Evolutionary conservation across 2,113 vertebrate genomes (phyloP).

Genomic region (Phyllostomus discolor): DNA sequence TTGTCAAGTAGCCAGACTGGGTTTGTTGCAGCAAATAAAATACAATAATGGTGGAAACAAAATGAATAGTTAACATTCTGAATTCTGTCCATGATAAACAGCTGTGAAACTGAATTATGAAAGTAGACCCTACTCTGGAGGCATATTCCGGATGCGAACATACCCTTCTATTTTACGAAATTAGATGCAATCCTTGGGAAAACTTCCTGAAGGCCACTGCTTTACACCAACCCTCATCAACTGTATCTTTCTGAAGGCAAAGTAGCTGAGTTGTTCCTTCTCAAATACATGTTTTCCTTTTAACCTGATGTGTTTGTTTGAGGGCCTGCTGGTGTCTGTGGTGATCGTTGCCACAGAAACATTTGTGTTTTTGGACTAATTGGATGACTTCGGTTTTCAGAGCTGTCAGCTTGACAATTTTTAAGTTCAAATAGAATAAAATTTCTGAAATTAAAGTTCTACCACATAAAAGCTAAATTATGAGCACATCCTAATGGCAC

Average conservation of each 20-base stretch:
- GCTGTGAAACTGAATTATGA: not conserved
- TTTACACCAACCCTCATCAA: not conserved
- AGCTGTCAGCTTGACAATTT: conserved; percentile 52
- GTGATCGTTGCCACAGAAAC: conserved; percentile 41
- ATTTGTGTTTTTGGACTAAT: conserved; percentile 52
- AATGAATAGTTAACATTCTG: not conserved
- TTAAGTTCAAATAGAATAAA: conserved; percentile 45
- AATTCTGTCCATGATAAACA: not conserved
- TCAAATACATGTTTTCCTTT: conserved; percentile 28
- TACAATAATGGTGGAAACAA: not conserved
- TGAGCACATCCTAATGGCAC: conserved; percentile 32
- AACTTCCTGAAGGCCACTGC: not conserved
- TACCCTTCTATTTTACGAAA: not conserved
- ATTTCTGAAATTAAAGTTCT: conserved; percentile 60
- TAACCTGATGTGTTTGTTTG: conserved; percentile 16
- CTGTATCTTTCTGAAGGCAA: not conserved
- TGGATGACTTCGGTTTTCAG: conserved; percentile 48
- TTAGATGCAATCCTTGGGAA: not conserved
- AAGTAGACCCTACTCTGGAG: not conserved
- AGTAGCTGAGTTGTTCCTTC: not conserved
- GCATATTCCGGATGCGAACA: not conserved
- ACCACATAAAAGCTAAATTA: not conserved
- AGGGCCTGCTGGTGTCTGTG: not conserved
- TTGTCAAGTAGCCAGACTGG: not conserved
- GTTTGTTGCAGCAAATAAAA: not conserved